Base-by-base conservation (phyloP, 2,888 invertebrate species). In the Salticus scenicus region DNA sequence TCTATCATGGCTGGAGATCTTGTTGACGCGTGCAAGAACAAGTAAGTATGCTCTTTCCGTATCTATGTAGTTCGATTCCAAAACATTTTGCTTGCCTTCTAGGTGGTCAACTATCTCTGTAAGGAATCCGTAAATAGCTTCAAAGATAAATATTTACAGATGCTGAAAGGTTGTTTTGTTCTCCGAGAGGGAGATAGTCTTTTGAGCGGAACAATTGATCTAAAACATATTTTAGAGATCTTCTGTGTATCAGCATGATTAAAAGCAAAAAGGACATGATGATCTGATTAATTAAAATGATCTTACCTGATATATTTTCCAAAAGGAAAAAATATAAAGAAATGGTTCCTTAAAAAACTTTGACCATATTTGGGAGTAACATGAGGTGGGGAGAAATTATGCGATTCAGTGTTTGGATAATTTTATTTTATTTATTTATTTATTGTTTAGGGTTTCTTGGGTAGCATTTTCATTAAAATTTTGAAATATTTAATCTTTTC, bases 11-110 rank as follows among this genome's bases (percentile, higher is more conserved):
- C 73, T 69, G 41, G 77, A 57, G n/a, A 84, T 84, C 83, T 84
- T 84, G 83, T 84, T 69, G 83, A 84, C 83, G 77, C 83, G 83
- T 84, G 83, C 83, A 51, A 57, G 37, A 67, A 77, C 72, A 73
- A 73, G 73, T 42, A 57, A n/a, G 67, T 24, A 67, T 7, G 67
- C 37, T 33, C 33, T 67, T 67, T 20, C 33, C 57, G 20, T 24
- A 24, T 20, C 24, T 24, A 5, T 57, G 20, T 24, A 24, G 24
- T 57, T 57, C 57, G 42, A 47, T 47, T 47, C 42, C 31, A 67
- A 33, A 67, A 33, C 37, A 67, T 67, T 57, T 57, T 14, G 67
- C 33, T 10, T 33, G 31, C 67, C 37, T 33, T 20, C 30, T 33
- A 67, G 67, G 67, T 67, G 67, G 67, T 67, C 67, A 67, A 24